Evolutionary conservation across 2,113 vertebrate genomes (phyloP).

Genomic region (Rhipidura dahli): DNA sequence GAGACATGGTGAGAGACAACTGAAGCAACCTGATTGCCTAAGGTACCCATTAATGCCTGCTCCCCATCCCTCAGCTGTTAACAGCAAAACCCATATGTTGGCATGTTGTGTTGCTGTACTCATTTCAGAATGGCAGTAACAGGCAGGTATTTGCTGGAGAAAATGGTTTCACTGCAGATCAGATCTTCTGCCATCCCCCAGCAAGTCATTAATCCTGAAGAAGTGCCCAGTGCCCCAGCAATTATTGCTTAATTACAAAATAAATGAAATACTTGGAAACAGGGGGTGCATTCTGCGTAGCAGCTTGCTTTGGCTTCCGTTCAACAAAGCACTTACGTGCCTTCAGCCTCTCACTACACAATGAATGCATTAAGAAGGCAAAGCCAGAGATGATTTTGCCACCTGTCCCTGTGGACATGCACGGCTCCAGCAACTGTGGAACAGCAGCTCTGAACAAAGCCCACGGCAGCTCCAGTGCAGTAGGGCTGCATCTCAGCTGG

Average conservation of each 20-base stretch:
- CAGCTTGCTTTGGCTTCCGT: not conserved
- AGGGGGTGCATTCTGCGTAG: not conserved
- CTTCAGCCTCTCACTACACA: not conserved
- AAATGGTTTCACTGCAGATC: not conserved
- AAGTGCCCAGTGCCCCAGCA: not conserved
- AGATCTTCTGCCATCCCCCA: not conserved
- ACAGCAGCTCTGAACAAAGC: not conserved
- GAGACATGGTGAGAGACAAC: not conserved
- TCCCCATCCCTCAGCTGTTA: not conserved
- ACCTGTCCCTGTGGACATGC: not conserved
- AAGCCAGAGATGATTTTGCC: not conserved
- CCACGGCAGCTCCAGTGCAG: accelerated
- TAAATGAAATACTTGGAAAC: constrained; percentile 32
- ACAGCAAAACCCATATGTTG: not conserved
- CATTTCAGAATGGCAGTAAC: not conserved
- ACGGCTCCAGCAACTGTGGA: accelerated
- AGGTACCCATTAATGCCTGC: not conserved
- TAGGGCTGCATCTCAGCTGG: not conserved
- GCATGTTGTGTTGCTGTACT: not conserved
- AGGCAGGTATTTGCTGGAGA: not conserved
- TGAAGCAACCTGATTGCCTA: not conserved
- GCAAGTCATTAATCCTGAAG: constrained; percentile 17
- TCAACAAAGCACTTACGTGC: constrained; percentile 21
- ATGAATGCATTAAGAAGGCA: accelerated
- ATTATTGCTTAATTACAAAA: constrained; percentile 45